phyloP scores from a whole-genome alignment of 2,797 vertebrate genomes.

The Propithecus perrieri region DNA sequence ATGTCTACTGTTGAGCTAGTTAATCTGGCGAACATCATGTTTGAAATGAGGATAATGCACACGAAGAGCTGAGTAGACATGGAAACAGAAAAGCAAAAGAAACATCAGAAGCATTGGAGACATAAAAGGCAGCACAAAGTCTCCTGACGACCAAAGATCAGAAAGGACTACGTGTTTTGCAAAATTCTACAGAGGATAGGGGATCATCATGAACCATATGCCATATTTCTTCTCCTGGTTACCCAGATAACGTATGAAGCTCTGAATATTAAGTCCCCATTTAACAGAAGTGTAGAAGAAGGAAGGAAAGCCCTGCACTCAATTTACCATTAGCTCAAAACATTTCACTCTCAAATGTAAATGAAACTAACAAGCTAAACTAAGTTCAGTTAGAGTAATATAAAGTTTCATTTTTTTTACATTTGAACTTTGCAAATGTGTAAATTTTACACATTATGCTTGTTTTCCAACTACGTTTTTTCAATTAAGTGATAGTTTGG shows the following conservation, averaged over 20 bases:
- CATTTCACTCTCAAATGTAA: background rate
- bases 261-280: background rate
- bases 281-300: background rate
- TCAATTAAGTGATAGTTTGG: background rate
- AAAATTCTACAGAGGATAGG: background rate
- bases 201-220: background rate
- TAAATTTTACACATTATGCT: background rate
- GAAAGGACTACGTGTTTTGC: background rate
- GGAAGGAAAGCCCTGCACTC: background rate
- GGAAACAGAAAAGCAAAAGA: background rate
- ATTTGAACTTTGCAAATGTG: background rate
- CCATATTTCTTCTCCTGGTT: background rate
- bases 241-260: background rate
- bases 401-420: background rate
- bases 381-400: background rate
- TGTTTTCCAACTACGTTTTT: background rate
- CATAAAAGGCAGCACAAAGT: background rate
- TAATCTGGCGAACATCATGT: background rate
- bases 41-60: background rate
- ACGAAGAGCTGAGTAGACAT: background rate
- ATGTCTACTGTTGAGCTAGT: accelerated
- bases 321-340: background rate
- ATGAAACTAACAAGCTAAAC: background rate
- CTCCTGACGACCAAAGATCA: background rate
- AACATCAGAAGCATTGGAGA: background rate